Evolutionary conservation across 2,888 invertebrate species (phyloP).

Genomic region (Ptilodon capucinus): DNA sequence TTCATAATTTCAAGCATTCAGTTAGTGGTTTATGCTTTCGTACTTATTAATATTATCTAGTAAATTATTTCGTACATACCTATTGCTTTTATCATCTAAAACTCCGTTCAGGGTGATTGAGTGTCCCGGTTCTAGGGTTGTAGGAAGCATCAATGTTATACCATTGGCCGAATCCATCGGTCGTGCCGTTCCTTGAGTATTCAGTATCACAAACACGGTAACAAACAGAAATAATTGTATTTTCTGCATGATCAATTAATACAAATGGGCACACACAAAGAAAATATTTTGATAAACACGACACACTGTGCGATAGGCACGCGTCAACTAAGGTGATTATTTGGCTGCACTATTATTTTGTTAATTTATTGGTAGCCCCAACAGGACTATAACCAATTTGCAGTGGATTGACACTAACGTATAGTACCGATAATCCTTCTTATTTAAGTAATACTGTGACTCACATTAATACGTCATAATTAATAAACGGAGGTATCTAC

Average conservation of each 20-base stretch:
- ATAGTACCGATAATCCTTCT: conserved; percentile 21
- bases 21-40: too few species aligned
- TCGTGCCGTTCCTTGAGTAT: conserved; percentile 36
- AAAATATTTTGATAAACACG: conserved; percentile 16
- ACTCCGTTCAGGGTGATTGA: conserved; percentile 25
- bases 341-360: conserved; percentile 25
- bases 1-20: too few species aligned
- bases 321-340: conserved; percentile 26
- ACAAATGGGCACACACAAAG: conserved; percentile 17
- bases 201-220: conserved; percentile 36
- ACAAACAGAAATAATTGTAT: conserved; percentile 36
- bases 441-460: conserved; percentile 39
- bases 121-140: conserved; percentile 10
- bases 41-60: too few species aligned
- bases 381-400: conserved; percentile 47
- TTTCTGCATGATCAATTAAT: conserved; percentile 17
- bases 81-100: conserved; percentile 11
- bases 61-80: conserved; percentile 27
- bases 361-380: conserved; percentile 38
- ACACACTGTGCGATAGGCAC: conserved; percentile 21
- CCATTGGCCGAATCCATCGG: conserved; percentile 6
- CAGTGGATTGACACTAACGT: conserved; percentile 33
- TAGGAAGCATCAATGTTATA: conserved; percentile 18
- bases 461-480: conserved; percentile 72
- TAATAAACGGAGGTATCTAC: conserved; percentile 6